phyloP scores from a whole-genome alignment of 1,140 invertebrate species.

The Papilio polyxenes region DNA sequence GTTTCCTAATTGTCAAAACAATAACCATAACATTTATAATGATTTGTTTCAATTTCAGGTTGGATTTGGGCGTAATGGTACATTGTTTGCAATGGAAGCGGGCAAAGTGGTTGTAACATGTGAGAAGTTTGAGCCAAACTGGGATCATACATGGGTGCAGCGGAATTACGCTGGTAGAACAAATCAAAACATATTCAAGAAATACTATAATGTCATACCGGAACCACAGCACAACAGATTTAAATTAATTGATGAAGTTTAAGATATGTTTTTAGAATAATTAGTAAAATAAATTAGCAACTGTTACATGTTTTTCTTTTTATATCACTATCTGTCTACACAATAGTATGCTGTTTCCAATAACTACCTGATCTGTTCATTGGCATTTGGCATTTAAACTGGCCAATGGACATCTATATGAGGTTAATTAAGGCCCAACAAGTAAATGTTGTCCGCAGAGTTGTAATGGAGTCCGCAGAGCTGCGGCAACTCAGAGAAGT shows the following conservation, averaged over 20 bases:
- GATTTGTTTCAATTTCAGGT: slow-evolving; percentile 82
- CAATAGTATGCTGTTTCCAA: neutral
- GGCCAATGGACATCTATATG: no score
- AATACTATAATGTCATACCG: slow-evolving; percentile 90
- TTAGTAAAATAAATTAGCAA: neutral
- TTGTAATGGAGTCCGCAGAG: no score
- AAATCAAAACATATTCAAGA: slow-evolving; percentile 87
- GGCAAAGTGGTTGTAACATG: slow-evolving; percentile 89
- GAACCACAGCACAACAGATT: slow-evolving; percentile 87
- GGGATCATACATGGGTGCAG: slow-evolving; percentile 86
- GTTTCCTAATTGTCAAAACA: no score
- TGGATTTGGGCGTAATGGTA: slow-evolving; percentile 88
- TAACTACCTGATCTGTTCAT: no score
- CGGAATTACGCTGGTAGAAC: slow-evolving; percentile 83
- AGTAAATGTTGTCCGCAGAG: no score
- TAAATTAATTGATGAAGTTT: slow-evolving; percentile 85
- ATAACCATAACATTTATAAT: neutral
- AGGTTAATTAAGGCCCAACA: no score
- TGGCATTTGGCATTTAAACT: no score
- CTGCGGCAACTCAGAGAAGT: neutral
- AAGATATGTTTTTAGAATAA: slow-evolving; percentile 40
- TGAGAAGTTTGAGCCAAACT: slow-evolving; percentile 87
- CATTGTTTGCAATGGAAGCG: slow-evolving; percentile 86
- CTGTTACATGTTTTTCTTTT: neutral
- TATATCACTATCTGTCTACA: neutral